These are phyloP conservation scores for Amiota communis DNA, from an alignment of 2,888 invertebrate species.

Conservation along the genomic window DNA sequence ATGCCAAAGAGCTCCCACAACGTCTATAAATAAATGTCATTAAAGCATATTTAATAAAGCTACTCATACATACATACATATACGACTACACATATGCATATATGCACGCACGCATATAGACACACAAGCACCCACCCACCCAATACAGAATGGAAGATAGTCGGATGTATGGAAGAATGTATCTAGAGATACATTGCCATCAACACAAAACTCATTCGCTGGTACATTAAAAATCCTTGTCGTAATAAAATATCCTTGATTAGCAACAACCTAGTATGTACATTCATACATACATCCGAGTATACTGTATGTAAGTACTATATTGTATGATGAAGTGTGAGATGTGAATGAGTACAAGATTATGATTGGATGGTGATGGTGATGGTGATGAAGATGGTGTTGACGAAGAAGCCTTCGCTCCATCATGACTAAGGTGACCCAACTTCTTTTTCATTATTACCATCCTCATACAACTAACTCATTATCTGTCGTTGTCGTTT, in stretches of 20 bases:
- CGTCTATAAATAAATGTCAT: conserved; percentile 49
- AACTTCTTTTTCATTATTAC: too few relatives aligned
- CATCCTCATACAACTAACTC: too few relatives aligned
- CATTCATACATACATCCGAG: background rate
- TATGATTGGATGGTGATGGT: too few relatives aligned
- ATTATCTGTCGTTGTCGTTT: too few relatives aligned
- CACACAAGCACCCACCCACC: background rate
- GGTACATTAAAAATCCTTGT: conserved; percentile 45
- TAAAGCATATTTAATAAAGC: conserved; percentile 52
- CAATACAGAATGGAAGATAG: too few relatives aligned
- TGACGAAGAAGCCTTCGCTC: too few relatives aligned
- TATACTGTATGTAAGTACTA: background rate
- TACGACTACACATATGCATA: background rate
- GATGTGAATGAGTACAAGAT: too few relatives aligned
- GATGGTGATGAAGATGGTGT: too few relatives aligned
- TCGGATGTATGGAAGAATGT: background rate
- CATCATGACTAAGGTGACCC: too few relatives aligned
- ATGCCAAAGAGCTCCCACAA: conserved; percentile 5
- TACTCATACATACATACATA: conserved; percentile 13
- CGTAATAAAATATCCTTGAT: conserved; percentile 48
- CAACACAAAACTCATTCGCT: conserved; percentile 4
- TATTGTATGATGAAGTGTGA: too few relatives aligned
- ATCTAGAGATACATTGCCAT: background rate
- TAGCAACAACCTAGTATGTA: conserved; percentile 45
- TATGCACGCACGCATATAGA: background rate